A percentile compares a stretch with the other conserved stretches of the same genome.
Conservation (phyloP, 2,888 invertebrate species). For the Epicampocera succincta region DNA sequence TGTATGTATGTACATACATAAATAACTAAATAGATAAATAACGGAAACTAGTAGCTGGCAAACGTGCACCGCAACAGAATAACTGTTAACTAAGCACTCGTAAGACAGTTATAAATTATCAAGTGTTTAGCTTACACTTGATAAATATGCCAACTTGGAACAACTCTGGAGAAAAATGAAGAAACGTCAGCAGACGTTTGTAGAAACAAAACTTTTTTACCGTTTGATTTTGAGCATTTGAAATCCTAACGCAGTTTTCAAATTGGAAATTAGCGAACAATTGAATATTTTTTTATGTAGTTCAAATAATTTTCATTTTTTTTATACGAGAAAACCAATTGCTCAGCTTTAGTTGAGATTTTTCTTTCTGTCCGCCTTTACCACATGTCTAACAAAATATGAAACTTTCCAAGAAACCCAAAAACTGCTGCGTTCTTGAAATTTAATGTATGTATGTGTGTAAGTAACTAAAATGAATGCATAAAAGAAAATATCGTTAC, state of each 20-base stretch:
- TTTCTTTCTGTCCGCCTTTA: too few species aligned
- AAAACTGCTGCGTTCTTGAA: background rate
- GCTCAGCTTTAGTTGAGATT: too few species aligned
- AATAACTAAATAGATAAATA: constrained; percentile 2
- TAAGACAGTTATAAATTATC: constrained; percentile 41
- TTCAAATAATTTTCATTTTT: too few species aligned
- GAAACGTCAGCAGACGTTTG: background rate
- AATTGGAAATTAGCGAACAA: too few species aligned
- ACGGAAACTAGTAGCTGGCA: background rate
- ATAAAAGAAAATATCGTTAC: background rate
- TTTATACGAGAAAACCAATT: too few species aligned
- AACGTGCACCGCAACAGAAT: constrained; percentile 15
- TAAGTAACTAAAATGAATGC: too few species aligned
- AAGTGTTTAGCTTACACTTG: constrained; percentile 37
- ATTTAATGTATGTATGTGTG: background rate
- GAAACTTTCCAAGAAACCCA: background rate
- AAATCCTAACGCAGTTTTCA: too few species aligned
- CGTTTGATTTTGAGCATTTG: too few species aligned
- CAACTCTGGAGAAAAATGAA: constrained; percentile 1
- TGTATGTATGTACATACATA: too few species aligned
- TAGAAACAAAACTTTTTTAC: background rate
- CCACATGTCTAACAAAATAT: too few species aligned
- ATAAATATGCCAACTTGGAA: constrained; percentile 1
- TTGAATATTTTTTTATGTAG: too few species aligned
- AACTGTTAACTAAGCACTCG: constrained; percentile 10